Conservation (phyloP, 2,797 vertebrate species). For the Pseudochirops cupreus region DNA sequence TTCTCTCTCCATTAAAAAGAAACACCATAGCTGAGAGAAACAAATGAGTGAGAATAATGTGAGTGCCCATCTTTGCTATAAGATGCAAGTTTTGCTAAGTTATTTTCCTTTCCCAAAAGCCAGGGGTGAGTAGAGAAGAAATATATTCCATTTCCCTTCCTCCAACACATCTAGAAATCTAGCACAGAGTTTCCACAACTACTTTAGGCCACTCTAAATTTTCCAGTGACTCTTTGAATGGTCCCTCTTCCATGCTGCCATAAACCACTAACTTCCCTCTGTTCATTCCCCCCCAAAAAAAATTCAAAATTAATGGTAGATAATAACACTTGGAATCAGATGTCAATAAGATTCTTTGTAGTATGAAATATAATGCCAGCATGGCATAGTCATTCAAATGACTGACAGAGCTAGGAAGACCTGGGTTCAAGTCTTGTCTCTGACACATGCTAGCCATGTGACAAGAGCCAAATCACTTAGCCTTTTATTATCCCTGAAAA, state of each 20-base stretch:
- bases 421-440: background rate
- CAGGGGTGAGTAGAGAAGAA: background rate
- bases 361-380: background rate
- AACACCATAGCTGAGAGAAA: slow-evolving; percentile 28
- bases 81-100: slow-evolving; percentile 23
- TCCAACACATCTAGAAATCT: background rate
- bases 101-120: slow-evolving; percentile 11
- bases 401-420: background rate
- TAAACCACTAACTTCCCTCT: background rate
- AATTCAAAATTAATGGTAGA: background rate
- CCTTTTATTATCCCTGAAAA: background rate
- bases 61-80: slow-evolving; percentile 23
- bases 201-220: background rate
- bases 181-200: background rate
- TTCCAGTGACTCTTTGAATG: background rate
- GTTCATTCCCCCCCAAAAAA: background rate
- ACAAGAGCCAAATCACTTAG: background rate
- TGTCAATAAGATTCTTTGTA: background rate
- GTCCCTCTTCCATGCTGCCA: background rate
- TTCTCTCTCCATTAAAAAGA: slow-evolving; percentile 50
- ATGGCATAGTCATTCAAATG: background rate
- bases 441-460: background rate
- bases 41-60: slow-evolving; percentile 29
- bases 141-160: background rate
- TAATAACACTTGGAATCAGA: background rate